phyloP scores from a whole-genome alignment of 2,797 vertebrate genomes.

The Knipowitschia caucasica region DNA sequence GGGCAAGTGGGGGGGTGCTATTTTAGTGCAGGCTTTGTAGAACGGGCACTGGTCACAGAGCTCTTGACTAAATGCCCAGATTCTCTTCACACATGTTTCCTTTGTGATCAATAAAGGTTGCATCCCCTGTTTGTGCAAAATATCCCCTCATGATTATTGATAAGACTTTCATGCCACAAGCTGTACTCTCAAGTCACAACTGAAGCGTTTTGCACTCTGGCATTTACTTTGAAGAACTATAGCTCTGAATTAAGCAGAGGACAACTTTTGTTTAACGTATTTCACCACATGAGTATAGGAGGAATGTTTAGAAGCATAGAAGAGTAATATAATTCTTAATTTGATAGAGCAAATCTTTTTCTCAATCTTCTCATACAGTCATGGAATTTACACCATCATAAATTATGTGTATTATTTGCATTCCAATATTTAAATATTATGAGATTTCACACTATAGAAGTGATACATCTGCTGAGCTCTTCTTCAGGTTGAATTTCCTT shows the following conservation, averaged over 20 bases:
- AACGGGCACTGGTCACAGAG: constrained; percentile 46
- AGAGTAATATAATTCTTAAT: neutral
- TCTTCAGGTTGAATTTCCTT: too few species aligned
- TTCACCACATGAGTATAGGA: neutral
- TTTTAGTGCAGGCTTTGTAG: constrained; percentile 67
- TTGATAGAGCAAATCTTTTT: too few species aligned
- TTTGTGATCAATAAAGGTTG: constrained; percentile 44
- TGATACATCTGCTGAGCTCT: too few species aligned
- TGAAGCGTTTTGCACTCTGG: neutral
- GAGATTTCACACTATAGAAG: too few species aligned
- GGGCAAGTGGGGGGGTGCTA: constrained; percentile 43
- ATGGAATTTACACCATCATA: too few species aligned
- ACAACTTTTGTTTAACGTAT: neutral
- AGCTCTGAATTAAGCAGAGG: neutral
- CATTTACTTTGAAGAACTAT: neutral
- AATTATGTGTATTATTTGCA: too few species aligned
- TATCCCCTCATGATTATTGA: constrained; percentile 8
- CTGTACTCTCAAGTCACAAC: constrained; percentile 3
- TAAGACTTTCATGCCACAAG: constrained; percentile 7
- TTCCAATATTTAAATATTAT: too few species aligned
- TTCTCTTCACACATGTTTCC: constrained; percentile 47
- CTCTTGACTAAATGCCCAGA: constrained; percentile 60
- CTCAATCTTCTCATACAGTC: too few species aligned
- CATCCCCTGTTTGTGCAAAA: constrained; percentile 26
- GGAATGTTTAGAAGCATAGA: neutral